Evolutionary conservation across 2,797 vertebrate species (phyloP), one percentile per base, ranked within the genome.

Genomic region (Spheniscus humboldti): DNA sequence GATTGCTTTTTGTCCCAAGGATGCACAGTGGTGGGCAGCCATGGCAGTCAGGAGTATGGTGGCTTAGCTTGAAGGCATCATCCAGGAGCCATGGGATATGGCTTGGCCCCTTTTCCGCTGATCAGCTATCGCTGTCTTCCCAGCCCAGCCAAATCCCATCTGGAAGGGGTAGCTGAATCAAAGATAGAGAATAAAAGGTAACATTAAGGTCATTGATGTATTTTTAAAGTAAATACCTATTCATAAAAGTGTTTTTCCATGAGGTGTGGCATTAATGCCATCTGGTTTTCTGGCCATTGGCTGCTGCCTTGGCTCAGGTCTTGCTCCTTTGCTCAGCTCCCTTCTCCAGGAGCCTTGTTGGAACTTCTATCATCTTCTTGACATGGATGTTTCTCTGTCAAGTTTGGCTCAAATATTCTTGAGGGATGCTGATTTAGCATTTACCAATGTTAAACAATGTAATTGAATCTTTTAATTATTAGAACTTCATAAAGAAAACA

Each of bases 51-150:
- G 50, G 8, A 57, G 23, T 1, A 0, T 4, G 11, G 37, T 73
- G 24, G 4, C 4, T 6, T 43, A 35, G 41, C 28, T 72, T 53
- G 53, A 41, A 45, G 45, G 15, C 59, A 28, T 56, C 0, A 0
- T 47, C 71, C 25, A 13, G n/a, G 31, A 82, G 33, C 55, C 47
- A 7, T 0, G 0, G 22, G 31, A 17, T 41, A 1, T 22, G 39
- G 16, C 27, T 63, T 60, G 30, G 31, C 48, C 30, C 22, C 23
- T 52, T 77, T 71, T 18, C 22, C 25, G n/a, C 22, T 39, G 13
- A 0, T 57, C 43, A 75, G 20, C 28, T 35, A 8, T 52, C 1
- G 0, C 48, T 57, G 19, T 31, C n/a, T 68, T 85, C n/a, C 47
- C 55, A 76, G 20, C 37, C 25, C 57, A 55, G 45, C 63, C 66